A percentile compares a stretch with the other conserved stretches of the same genome.
Conservation (phyloP, 37 sponge, comb jelly and placozoan species). For the Eunapius fragilis region DNA sequence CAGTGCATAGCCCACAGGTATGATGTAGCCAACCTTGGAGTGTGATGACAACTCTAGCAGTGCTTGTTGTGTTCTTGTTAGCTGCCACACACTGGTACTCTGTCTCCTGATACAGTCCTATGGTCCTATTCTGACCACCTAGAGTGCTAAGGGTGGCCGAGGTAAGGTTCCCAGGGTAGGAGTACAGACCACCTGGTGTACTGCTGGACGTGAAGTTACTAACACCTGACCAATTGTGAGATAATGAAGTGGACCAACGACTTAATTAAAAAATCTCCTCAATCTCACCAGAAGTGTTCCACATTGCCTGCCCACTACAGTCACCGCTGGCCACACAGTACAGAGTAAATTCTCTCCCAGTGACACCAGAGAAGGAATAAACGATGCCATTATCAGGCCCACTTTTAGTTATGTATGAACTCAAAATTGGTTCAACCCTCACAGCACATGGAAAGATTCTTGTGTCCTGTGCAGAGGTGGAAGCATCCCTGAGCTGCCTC, state of each 20-base stretch:
- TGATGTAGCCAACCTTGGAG: too few species aligned
- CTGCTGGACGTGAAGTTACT: neutral
- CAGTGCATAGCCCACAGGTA: neutral
- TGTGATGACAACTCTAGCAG: neutral
- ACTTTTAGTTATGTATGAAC: too few species aligned
- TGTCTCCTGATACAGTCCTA: slow-evolving; percentile 9
- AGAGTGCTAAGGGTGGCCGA: neutral
- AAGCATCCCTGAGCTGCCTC: too few species aligned
- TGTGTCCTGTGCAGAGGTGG: too few species aligned
- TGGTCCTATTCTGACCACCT: neutral
- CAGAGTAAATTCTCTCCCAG: neutral
- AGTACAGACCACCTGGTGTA: neutral
- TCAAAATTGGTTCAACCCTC: too few species aligned
- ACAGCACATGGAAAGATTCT: too few species aligned
- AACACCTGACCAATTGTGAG: neutral
- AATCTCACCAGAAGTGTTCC: neutral
- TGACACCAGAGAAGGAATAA: neutral
- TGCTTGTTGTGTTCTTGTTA: neutral
- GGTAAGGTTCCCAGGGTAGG: neutral
- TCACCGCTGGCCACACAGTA: neutral
- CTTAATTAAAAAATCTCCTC: neutral
- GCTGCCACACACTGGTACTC: slow-evolving; percentile 30
- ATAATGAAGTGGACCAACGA: neutral
- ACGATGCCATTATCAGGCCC: too few species aligned
- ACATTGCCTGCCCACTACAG: neutral